Percentiles rank a stretch among this genome's conserved stretches.
Conservation (phyloP, 2,797 vertebrate genomes). For the Pteropus rufus region DNA sequence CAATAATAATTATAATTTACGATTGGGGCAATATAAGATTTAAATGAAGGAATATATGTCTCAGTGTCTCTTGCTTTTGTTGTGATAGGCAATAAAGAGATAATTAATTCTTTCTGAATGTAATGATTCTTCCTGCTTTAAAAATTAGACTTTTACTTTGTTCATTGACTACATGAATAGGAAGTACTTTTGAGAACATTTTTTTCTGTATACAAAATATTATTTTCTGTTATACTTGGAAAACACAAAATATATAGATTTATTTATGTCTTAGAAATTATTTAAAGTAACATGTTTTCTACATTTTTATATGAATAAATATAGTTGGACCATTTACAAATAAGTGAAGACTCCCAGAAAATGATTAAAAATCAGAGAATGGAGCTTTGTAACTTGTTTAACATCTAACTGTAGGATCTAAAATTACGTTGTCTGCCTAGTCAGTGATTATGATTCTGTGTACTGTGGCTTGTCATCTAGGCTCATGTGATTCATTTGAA, state of each 20-base stretch:
- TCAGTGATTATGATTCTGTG: conserved; percentile 11
- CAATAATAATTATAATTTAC: conserved; percentile 1
- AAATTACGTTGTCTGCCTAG: background rate
- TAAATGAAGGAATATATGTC: conserved; percentile 24
- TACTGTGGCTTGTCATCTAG: background rate
- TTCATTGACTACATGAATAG: conserved; percentile 4
- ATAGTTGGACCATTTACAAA: background rate
- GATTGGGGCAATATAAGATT: background rate
- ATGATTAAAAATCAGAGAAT: background rate
- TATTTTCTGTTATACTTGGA: conserved; percentile 24
- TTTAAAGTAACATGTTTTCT: conserved; percentile 31
- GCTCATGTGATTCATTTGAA: background rate
- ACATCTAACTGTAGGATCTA: background rate
- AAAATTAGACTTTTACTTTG: conserved; percentile 35
- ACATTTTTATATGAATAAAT: conserved; percentile 25
- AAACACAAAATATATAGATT: background rate
- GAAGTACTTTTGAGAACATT: background rate
- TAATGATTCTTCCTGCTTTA: conserved; percentile 18
- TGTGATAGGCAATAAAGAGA: background rate
- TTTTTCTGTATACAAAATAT: background rate
- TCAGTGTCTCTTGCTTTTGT: background rate
- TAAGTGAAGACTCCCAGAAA: background rate
- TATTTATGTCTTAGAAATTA: conserved; percentile 24
- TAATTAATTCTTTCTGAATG: conserved; percentile 44
- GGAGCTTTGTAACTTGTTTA: background rate